phyloP scores from a whole-genome alignment of 2,888 invertebrate species.

The Amiota communis region DNA sequence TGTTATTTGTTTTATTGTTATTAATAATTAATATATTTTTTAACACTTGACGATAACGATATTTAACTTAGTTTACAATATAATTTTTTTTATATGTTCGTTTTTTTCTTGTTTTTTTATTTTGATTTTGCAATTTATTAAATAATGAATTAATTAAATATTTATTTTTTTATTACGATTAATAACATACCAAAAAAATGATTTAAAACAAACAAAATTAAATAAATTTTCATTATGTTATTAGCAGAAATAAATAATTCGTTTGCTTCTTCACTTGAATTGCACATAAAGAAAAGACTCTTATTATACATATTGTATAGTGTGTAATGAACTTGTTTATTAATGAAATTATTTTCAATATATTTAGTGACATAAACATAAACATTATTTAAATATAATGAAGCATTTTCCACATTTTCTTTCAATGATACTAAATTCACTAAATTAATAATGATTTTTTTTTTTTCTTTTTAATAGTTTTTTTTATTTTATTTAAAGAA shows the following conservation, averaged over 20 bases:
- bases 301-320: conserved; percentile 28
- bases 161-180: conserved; percentile 31
- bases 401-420: too few relatives aligned
- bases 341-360: conserved; percentile 3
- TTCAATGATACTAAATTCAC: neutral
- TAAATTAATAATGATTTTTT: neutral
- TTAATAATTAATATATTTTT: conserved; percentile 24
- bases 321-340: neutral
- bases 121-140: conserved; percentile 9
- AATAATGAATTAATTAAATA: conserved; percentile 21
- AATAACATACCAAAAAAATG: conserved; percentile 3
- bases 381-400: too few relatives aligned
- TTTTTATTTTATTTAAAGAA: neutral
- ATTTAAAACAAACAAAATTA: conserved; percentile 39
- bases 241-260: conserved; percentile 29
- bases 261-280: conserved; percentile 33
- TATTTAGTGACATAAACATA: conserved; percentile 10
- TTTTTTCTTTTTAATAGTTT: neutral
- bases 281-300: conserved; percentile 36
- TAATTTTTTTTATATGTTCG: conserved; percentile 3
- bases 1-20: conserved; percentile 13
- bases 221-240: conserved; percentile 32
- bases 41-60: conserved; percentile 26
- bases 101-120: neutral
- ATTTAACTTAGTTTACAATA: conserved; percentile 15